A percentile compares a stretch with the other conserved stretches of the same genome.
Evolutionary conservation across 2,113 vertebrate genomes (phyloP).

Genomic region (Antennarius striatus): DNA sequence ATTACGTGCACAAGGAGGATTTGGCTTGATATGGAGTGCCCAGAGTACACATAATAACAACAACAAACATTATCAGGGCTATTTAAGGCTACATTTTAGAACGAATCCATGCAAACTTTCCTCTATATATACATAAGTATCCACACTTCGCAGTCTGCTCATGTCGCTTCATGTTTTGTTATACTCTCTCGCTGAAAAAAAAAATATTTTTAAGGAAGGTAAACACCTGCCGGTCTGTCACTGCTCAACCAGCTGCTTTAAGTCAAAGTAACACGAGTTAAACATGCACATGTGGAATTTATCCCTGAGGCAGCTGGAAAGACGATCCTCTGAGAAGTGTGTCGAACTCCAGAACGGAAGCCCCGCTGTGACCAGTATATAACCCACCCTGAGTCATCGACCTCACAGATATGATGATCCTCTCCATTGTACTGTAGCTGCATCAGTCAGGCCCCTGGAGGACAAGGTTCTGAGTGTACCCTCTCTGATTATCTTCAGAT

Average conservation of each 20-base stretch:
- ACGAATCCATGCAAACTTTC: conserved; percentile 26
- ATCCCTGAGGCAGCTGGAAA: conserved; percentile 46
- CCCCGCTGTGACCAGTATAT: conserved; percentile 65
- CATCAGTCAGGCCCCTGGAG: conserved; percentile 27
- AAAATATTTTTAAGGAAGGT: conserved; percentile 38
- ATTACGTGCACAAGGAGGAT: conserved; percentile 14
- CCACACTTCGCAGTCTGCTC: too few species aligned
- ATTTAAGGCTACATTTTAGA: conserved; percentile 20
- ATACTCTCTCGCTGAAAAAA: background rate
- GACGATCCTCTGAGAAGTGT: conserved; percentile 57
- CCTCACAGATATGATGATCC: conserved; percentile 44
- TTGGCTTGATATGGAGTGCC: conserved; percentile 2
- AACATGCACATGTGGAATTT: conserved; percentile 57
- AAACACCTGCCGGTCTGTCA: conserved; percentile 51
- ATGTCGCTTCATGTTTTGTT: too few species aligned
- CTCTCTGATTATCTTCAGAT: conserved; percentile 63
- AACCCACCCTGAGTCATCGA: conserved; percentile 59
- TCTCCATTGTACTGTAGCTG: conserved; percentile 35
- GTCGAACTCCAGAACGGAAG: conserved; percentile 53
- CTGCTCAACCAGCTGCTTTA: conserved; percentile 17
- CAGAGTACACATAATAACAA: conserved; percentile 15
- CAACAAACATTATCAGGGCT: conserved; percentile 13
- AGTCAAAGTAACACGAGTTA: conserved; percentile 49
- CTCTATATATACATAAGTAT: too few species aligned
- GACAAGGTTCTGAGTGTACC: conserved; percentile 18